Conservation (phyloP, 2,888 invertebrate genomes). For the Xestia ashworthii region DNA sequence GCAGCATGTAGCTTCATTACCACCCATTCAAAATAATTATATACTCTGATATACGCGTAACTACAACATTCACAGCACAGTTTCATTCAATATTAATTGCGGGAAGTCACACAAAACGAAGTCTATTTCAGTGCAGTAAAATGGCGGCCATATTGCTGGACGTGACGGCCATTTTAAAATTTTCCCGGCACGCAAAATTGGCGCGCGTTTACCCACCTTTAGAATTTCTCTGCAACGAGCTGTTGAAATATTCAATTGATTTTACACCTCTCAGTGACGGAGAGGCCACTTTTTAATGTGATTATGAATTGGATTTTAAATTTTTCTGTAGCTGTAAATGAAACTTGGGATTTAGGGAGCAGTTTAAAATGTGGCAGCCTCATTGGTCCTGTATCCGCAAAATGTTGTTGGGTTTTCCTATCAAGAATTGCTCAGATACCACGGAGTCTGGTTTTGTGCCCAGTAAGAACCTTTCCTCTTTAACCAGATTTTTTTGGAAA, state of each 20-base stretch:
- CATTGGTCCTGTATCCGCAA: neutral
- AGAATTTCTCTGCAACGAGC: constrained; percentile 50
- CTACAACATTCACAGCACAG: constrained; percentile 13
- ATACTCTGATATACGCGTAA: neutral
- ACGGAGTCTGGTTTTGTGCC: no score
- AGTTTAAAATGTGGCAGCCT: neutral
- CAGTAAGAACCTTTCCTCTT: no score
- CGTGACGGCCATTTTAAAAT: constrained; percentile 61
- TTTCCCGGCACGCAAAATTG: constrained; percentile 41
- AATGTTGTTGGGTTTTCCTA: no score
- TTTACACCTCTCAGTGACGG: constrained; percentile 34
- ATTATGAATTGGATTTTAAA: constrained; percentile 24
- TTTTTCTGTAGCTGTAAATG: neutral
- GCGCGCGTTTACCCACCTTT: constrained; percentile 56
- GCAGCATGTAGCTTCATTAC: neutral
- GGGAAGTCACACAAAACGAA: constrained; percentile 48
- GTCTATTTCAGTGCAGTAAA: constrained; percentile 46
- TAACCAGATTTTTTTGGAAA: no score
- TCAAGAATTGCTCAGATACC: no score
- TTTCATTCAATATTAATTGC: constrained; percentile 39
- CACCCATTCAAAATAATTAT: neutral
- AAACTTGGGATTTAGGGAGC: neutral
- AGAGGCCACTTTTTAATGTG: constrained; percentile 20
- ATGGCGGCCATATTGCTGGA: constrained; percentile 54
- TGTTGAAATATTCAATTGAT: constrained; percentile 57